Percentiles rank a stretch among this genome's conserved stretches.
These are phyloP conservation scores for Phoeniculus purpureus DNA, from an alignment of 2,797 vertebrate species.

Conservation along the genomic window DNA sequence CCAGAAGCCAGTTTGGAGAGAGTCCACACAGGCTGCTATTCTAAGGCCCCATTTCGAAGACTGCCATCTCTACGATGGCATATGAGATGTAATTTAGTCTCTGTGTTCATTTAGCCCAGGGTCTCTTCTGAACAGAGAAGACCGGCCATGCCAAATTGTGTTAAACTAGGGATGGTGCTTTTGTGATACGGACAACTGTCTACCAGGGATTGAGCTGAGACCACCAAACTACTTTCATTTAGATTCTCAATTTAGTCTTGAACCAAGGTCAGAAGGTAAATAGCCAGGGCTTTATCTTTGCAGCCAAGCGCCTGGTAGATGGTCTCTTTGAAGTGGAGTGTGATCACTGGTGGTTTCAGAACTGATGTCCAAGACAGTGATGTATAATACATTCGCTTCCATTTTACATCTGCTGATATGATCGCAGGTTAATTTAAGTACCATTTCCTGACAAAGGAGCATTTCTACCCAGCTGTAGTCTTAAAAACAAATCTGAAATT, in stretches of 20 bases:
- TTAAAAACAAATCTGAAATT: slow-evolving; percentile 46
- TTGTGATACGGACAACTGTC: slow-evolving; percentile 66
- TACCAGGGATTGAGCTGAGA: slow-evolving; percentile 67
- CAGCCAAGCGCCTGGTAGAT: slow-evolving; percentile 77
- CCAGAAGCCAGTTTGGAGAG: slow-evolving; percentile 78
- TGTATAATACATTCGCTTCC: slow-evolving; percentile 74
- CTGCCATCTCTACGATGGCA: slow-evolving; percentile 60
- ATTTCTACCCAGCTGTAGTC: slow-evolving; percentile 10
- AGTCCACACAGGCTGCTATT: slow-evolving; percentile 66
- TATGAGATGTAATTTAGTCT: slow-evolving; percentile 47
- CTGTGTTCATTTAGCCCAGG: slow-evolving; percentile 43
- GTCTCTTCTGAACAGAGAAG: slow-evolving; percentile 60
- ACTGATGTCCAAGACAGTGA: slow-evolving; percentile 77
- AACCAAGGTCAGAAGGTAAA: slow-evolving; percentile 78
- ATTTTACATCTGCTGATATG: slow-evolving; percentile 56
- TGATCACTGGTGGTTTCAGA: slow-evolving; percentile 72
- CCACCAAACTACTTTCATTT: slow-evolving; percentile 69
- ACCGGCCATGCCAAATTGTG: slow-evolving; percentile 48
- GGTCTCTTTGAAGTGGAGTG: slow-evolving; percentile 76
- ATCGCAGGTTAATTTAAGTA: slow-evolving; percentile 71
- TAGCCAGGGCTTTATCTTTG: slow-evolving; percentile 76
- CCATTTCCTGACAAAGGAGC: slow-evolving; percentile 25
- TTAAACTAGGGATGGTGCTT: slow-evolving; percentile 69
- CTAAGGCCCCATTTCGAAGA: slow-evolving; percentile 56
- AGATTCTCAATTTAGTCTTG: slow-evolving; percentile 68